Percentiles rank a stretch among this genome's conserved stretches.
These are phyloP conservation scores for Liolophura sinensis DNA, from an alignment of 1,140 invertebrate species.

Conservation along the genomic window DNA sequence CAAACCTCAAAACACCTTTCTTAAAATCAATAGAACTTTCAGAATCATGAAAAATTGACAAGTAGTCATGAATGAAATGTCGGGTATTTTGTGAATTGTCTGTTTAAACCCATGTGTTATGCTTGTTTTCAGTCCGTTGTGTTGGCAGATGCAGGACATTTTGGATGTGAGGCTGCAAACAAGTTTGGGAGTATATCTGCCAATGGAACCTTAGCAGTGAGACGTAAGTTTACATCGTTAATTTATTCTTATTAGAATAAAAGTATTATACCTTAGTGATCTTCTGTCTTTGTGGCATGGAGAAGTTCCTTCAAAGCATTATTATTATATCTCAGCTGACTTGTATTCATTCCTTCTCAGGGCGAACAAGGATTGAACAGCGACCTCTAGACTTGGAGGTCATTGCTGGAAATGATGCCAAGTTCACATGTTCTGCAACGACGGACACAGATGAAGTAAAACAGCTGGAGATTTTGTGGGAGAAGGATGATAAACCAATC, in stretches of 20 bases:
- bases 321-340: no score
- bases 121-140: constrained; percentile 39
- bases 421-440: constrained; percentile 50
- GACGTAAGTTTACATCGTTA: constrained; percentile 19
- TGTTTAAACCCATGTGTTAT: no score
- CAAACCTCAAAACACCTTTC: no score
- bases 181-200: constrained; percentile 84
- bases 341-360: constrained; percentile 11
- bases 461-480: constrained; percentile 42
- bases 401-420: constrained; percentile 39
- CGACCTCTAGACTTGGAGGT: constrained; percentile 48
- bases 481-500: constrained; percentile 63
- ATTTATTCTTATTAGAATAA: no score
- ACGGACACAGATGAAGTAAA: constrained; percentile 45
- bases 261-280: no score
- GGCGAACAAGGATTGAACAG: constrained; percentile 45
- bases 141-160: constrained; percentile 69
- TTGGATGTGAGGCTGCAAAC: constrained; percentile 90
- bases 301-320: no score
- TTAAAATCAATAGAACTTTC: no score
- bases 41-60: no score
- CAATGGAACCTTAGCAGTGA: constrained; percentile 61
- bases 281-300: no score
- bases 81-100: no score
- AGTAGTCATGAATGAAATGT: no score